Conservation (phyloP, 1,140 invertebrate species). For the Steinernema feltiae region DNA sequence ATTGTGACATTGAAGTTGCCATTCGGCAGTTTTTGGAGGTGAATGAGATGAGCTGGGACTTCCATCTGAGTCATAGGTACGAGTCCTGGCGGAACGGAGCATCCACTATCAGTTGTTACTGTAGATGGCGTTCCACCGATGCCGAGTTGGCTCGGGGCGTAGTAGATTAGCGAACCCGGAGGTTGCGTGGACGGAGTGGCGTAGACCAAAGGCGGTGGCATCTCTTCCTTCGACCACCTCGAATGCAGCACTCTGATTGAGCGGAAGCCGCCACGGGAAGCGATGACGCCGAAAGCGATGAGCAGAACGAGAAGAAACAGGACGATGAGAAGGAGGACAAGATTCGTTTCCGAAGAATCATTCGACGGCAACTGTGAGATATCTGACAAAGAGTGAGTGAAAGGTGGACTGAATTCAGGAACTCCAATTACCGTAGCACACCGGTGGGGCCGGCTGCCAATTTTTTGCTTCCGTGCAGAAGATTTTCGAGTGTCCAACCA, state of each 20-base stretch:
- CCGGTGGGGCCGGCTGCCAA: slow-evolving; percentile 71
- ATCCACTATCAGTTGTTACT: not conserved
- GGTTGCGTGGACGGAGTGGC: slow-evolving; percentile 36
- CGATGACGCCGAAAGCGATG: slow-evolving; percentile 14
- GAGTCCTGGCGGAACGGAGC: slow-evolving; percentile 5
- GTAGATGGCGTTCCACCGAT: not conserved
- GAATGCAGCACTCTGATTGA: not conserved
- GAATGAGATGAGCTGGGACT: slow-evolving; percentile 38
- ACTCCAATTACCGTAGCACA: slow-evolving; percentile 40
- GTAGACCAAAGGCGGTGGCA: slow-evolving; percentile 30
- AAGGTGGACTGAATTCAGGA: not conserved
- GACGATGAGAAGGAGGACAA: slow-evolving; percentile 20
- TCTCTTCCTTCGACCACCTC: not conserved
- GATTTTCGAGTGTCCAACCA: slow-evolving; percentile 74
- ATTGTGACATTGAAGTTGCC: slow-evolving; percentile 43
- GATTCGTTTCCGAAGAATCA: slow-evolving; percentile 19
- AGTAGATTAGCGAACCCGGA: slow-evolving; percentile 39
- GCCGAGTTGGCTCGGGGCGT: slow-evolving; percentile 29
- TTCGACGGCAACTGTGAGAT: slow-evolving; percentile 3
- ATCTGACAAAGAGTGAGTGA: not conserved
- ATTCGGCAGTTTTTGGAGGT: slow-evolving; percentile 40
- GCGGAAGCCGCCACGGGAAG: not conserved
- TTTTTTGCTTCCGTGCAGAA: slow-evolving; percentile 70
- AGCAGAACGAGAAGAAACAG: slow-evolving; percentile 20
- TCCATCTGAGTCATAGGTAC: slow-evolving; percentile 37